Base-by-base conservation (phyloP, 2,113 vertebrate genomes). In the Panurus biarmicus region DNA sequence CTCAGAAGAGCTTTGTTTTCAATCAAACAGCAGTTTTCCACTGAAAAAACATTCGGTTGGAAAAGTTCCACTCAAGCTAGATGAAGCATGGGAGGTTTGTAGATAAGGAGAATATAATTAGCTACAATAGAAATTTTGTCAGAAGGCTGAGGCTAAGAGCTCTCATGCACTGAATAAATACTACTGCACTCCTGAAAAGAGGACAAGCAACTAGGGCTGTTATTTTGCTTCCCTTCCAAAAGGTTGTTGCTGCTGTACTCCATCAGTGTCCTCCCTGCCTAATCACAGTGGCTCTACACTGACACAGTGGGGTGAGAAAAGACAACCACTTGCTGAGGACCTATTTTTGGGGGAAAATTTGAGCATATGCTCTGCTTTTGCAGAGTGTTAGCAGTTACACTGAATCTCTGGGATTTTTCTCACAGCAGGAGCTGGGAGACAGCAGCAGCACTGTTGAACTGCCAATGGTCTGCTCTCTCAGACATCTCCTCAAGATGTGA, bases 71-170 rank as follows among this genome's bases (percentile, higher is more conserved):
- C 85, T 96, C 81, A 31, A 67, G 58, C 71, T 79, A 73, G 82
- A 81, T 89, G 95, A 76, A 72, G 62, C 89, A 85, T 62, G 71
- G 87, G 50, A 79, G 71, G 85, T 89, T 83, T 83, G 75, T 70
- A 96, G 91, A 95, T 91, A 95, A 95, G 81, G 66, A 78, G 64
- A 94, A 90, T 83, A 91, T 66, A 96, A 96, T 92, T 89, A 93
- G 58, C 64, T 90, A 23, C 74, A 36, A 56, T 33, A 95, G 67
- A 89, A 95, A 91, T 94, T 94, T 91, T 93, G 85, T 92, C 85
- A 83, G 93, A 79, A 87, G 67, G n/a, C 74, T 82, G 75, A 78
- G n/a, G 57, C 73, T 89, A 47, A 94, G 78, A 74, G 87, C 78
- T 89, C 87, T 91, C 57, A 54, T 8, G 2, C 67, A 35, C 24